Evolutionary conservation across 2,797 vertebrate species (phyloP), one percentile per base, ranked within the genome.

Genomic region (Trachurus trachurus): DNA sequence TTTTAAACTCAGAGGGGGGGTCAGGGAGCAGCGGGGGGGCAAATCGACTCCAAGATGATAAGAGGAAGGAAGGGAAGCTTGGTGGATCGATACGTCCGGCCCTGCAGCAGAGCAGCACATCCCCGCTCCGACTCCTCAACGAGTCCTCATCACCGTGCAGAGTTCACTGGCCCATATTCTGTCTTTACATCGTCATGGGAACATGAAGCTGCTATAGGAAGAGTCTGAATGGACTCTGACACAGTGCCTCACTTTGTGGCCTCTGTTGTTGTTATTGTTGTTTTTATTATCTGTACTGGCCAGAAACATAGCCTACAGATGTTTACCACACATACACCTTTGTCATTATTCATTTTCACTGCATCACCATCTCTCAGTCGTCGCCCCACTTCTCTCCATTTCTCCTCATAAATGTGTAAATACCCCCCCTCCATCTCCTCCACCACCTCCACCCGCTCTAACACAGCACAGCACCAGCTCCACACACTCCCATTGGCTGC

Each of bases 401-500:
- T 84, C 57, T 74, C 64, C 71, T 87, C 76, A 80, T 81, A 63
- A 68, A 86, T 85, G 13, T 73, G 69, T 85, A 71, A 88, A 74
- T 19, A 52, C 64, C 73, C 71, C 71, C 69, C 2, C 65, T 5
- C 45, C 70, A 34, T 67, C 50, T 42, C 31, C 45, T 15, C 3
- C 37, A 39, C 34, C 57, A 37, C 3, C 37, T 5, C 34, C 57
- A 37, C 57, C 68, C 59, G 15, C 15, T 59, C 44, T 16, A 71
- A 65, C 83, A 61, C 83, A 61, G 83, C 67, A 53, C 66, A 84
- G 83, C 80, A 78, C 57, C 74, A 76, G 83, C 80, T 85, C 83
- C 57, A 74, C 42, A 71, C 81, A 0, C 79, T 92, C 86, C 88
- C 72, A 98, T 98, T 98, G 97, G 97, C 89, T 93, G 82, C 70